phyloP scores from a whole-genome alignment of 2,888 invertebrate genomes.

The Eulithis prunata region DNA sequence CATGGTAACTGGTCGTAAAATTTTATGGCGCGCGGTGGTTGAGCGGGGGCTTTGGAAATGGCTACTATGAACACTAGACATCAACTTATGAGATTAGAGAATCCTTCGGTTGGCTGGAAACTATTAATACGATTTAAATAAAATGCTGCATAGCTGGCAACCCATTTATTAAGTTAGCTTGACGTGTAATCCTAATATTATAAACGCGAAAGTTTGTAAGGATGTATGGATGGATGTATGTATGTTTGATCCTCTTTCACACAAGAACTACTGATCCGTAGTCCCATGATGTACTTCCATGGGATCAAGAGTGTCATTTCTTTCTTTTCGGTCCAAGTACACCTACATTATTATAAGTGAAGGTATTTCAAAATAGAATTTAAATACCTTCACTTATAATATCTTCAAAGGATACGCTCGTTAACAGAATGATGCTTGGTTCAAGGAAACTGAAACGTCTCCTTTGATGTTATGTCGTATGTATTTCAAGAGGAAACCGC shows the following conservation, averaged over 20 bases:
- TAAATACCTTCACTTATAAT: too few species aligned
- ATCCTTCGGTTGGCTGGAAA: conserved; percentile 35
- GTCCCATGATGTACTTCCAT: too few species aligned
- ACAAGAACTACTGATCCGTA: too few species aligned
- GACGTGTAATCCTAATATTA: too few species aligned
- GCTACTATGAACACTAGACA: conserved; percentile 54
- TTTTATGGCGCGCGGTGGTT: conserved; percentile 74
- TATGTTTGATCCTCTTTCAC: too few species aligned
- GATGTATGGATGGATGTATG: too few species aligned
- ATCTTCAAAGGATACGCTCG: conserved; percentile 30
- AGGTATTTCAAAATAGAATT: too few species aligned
- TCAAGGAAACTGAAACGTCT: conserved; percentile 23
- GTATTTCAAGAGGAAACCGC: conserved; percentile 19
- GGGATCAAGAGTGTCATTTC: too few species aligned
- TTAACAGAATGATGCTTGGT: conserved; percentile 19
- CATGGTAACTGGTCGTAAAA: conserved; percentile 75
- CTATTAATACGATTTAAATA: conserved; percentile 37
- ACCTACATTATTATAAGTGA: too few species aligned
- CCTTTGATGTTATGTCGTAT: conserved; percentile 25
- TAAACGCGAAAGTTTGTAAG: too few species aligned
- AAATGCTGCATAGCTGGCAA: neutral
- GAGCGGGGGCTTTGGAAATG: conserved; percentile 54
- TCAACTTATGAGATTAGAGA: conserved; percentile 46
- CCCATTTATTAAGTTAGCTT: too few species aligned
- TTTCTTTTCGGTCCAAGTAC: too few species aligned